phyloP scores from a whole-genome alignment of 2,888 invertebrate species.

The Agriopis marginaria region DNA sequence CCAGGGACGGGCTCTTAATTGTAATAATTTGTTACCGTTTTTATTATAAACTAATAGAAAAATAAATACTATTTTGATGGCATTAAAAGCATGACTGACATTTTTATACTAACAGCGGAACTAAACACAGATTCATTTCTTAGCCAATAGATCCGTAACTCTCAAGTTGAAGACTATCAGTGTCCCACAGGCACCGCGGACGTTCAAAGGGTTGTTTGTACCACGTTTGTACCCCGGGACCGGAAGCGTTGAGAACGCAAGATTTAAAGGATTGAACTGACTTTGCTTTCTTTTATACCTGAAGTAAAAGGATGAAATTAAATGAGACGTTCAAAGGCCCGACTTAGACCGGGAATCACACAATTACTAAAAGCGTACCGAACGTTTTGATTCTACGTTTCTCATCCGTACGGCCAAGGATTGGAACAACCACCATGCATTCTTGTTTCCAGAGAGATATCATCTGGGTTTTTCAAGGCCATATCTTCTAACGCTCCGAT shows the following conservation, averaged over 20 bases:
- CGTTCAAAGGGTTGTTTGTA: constrained; percentile 53
- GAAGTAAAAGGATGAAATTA: neutral
- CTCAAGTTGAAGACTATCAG: constrained; percentile 48
- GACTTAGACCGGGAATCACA: neutral
- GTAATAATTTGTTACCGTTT: too few species aligned
- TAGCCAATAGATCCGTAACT: constrained; percentile 31
- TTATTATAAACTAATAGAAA: too few species aligned
- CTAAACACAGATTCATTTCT: neutral
- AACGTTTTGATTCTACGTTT: too few species aligned
- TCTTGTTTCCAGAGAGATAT: too few species aligned
- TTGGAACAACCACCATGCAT: too few species aligned
- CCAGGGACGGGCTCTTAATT: too few species aligned
- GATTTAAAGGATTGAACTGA: constrained; percentile 16
- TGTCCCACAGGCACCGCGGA: constrained; percentile 48
- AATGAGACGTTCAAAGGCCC: neutral
- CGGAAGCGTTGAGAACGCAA: constrained; percentile 1
- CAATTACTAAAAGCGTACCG: too few species aligned
- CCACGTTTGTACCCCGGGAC: constrained; percentile 6
- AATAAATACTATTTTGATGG: too few species aligned
- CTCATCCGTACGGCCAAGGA: too few species aligned
- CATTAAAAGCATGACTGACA: neutral
- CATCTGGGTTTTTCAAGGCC: too few species aligned
- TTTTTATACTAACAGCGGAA: neutral
- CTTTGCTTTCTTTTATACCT: neutral
- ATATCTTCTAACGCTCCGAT: too few species aligned